Percentiles rank a stretch among this genome's conserved stretches.
Evolutionary conservation across 1,140 invertebrate genomes (phyloP).

Genomic region (Limonius californicus): DNA sequence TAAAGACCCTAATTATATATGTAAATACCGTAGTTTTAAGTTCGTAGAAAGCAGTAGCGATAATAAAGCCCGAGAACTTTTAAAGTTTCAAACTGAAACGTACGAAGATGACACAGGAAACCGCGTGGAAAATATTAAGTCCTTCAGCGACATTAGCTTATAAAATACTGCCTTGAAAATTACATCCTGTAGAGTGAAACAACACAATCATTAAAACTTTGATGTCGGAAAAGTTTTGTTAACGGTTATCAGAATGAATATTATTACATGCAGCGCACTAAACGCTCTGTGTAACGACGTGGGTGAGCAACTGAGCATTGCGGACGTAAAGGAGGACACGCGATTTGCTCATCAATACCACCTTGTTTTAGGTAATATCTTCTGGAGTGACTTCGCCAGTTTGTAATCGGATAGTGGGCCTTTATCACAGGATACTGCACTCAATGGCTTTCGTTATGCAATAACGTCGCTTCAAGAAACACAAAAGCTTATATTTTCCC

Average conservation of each 20-base stretch:
- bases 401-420: no score
- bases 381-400: no score
- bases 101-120: not conserved
- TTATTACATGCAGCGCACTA: conserved; percentile 1
- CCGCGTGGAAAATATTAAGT: not conserved
- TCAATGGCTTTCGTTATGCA: no score
- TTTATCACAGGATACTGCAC: no score
- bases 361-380: not conserved
- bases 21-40: no score
- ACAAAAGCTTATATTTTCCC: no score
- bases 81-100: not conserved
- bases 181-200: not conserved
- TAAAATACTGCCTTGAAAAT: conserved; percentile 1
- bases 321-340: not conserved
- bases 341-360: conserved; percentile 3
- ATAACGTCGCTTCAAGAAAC: no score
- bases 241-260: conserved; percentile 6
- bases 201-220: conserved; percentile 13
- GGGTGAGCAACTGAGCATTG: conserved; percentile 3
- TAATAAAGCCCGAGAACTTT: not conserved
- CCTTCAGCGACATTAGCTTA: not conserved
- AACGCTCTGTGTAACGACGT: not conserved
- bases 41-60: no score
- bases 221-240: conserved; percentile 7
- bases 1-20: no score